A percentile compares a stretch with the other conserved stretches of the same genome.
Conservation (phyloP, 2,113 vertebrate genomes). For the Tauraco erythrolophus region DNA sequence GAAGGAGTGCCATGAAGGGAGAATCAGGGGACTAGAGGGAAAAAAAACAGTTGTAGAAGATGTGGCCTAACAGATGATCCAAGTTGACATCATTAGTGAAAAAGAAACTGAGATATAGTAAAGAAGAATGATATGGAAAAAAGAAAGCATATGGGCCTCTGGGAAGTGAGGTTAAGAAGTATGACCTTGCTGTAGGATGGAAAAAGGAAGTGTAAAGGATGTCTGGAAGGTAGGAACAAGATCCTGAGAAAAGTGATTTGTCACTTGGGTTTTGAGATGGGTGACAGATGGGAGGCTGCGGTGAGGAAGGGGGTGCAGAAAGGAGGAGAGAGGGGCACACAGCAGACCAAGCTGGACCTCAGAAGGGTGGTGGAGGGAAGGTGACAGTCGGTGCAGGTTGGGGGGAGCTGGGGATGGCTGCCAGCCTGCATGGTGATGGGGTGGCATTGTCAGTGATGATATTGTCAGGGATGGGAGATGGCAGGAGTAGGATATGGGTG, state of each 20-base stretch:
- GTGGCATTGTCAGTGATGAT: neutral
- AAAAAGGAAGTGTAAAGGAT: neutral
- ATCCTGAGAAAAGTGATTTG: neutral
- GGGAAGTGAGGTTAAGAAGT: neutral
- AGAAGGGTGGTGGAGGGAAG: neutral
- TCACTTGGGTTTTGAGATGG: neutral
- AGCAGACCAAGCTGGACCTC: neutral
- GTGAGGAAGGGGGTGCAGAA: neutral
- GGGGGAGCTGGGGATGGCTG: neutral
- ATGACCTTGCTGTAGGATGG: neutral
- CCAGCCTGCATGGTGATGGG: neutral
- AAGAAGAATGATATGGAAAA: neutral
- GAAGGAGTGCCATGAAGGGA: neutral
- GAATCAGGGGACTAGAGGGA: neutral
- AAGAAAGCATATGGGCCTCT: neutral
- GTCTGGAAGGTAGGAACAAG: neutral
- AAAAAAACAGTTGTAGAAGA: neutral
- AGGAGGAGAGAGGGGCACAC: neutral
- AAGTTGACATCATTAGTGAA: neutral
- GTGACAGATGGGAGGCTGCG: slow-evolving; percentile 3
- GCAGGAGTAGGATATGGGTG: neutral
- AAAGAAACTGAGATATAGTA: neutral
- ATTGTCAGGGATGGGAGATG: neutral
- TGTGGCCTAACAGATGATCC: neutral
- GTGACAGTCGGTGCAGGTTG: neutral